phyloP scores from a whole-genome alignment of 2,888 invertebrate species.

The Bimastos eiseni region DNA sequence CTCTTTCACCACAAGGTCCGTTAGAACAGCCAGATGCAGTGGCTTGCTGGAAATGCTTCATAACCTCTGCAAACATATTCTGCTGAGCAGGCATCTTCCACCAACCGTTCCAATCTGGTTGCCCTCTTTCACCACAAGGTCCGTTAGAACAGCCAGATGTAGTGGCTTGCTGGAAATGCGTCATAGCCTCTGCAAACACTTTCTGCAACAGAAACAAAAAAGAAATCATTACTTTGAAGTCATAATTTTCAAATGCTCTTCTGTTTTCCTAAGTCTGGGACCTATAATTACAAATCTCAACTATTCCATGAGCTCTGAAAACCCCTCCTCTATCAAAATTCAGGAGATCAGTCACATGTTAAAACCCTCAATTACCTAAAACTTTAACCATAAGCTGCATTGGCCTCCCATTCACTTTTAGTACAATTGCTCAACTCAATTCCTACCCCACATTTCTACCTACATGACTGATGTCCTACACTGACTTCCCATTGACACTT shows the following conservation, averaged over 20 bases:
- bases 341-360: background rate
- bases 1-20: background rate
- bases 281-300: background rate
- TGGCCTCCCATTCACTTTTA: no score
- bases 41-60: background rate
- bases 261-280: background rate
- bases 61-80: conserved; percentile 13
- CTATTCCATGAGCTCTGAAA: background rate
- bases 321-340: background rate
- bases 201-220: background rate
- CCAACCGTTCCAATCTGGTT: background rate
- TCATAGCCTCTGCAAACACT: conserved; percentile 13
- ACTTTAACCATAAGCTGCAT: no score
- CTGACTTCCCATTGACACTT: no score
- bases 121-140: background rate
- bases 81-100: background rate
- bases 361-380: background rate
- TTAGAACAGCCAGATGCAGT: background rate
- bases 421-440: no score
- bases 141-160: background rate
- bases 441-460: no score
- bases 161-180: background rate
- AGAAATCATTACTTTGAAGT: background rate
- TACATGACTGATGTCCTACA: no score
- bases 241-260: background rate